A percentile compares a stretch with the other conserved stretches of the same genome.
Evolutionary conservation across 2,113 vertebrate species (phyloP).

Genomic region (Poicephalus meyeri): DNA sequence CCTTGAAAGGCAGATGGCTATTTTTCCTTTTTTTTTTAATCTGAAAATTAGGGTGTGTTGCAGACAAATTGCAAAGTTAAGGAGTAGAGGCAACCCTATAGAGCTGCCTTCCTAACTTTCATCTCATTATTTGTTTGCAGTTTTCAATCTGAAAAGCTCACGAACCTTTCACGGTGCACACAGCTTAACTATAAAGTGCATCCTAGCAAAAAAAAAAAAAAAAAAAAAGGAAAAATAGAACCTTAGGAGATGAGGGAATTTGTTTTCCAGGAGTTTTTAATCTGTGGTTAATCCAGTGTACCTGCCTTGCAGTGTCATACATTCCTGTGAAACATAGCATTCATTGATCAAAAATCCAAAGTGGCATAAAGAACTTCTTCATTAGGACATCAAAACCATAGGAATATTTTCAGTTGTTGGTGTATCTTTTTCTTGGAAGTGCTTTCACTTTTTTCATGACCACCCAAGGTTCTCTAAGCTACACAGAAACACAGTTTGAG

Average conservation of each 20-base stretch:
- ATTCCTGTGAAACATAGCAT: background rate
- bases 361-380: conserved; percentile 34
- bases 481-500: conserved; percentile 70
- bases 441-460: conserved; percentile 47
- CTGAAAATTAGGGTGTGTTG: background rate
- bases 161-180: background rate
- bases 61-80: background rate
- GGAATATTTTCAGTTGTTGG: conserved; percentile 43
- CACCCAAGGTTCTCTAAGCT: conserved; percentile 62
- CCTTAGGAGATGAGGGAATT: background rate
- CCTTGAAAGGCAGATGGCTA: background rate
- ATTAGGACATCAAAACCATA: conserved; percentile 60
- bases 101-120: background rate
- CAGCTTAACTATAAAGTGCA: background rate
- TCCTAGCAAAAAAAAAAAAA: background rate
- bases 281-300: background rate
- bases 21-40: background rate
- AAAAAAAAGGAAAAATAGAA: too few relatives aligned
- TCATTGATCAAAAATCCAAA: background rate
- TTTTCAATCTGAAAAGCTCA: background rate
- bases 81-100: background rate
- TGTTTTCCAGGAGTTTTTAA: background rate
- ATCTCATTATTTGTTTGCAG: background rate
- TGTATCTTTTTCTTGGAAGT: conserved; percentile 61
- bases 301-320: conserved; percentile 2